A percentile compares a stretch with the other conserved stretches of the same genome.
phyloP scores from a whole-genome alignment of 2,113 vertebrate genomes.

The Bungarus multicinctus region DNA sequence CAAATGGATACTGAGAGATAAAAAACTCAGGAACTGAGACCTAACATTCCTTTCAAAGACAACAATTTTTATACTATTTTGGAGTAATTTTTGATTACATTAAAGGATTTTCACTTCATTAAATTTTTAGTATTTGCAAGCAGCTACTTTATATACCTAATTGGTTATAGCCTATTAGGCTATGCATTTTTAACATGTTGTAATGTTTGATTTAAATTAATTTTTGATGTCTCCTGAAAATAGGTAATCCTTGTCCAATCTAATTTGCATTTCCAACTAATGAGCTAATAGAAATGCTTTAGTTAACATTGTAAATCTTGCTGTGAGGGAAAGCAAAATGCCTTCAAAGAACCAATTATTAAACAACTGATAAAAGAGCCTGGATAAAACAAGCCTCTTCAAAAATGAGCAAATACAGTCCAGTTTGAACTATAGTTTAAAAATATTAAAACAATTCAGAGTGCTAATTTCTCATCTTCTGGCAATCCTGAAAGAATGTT shows the following conservation, averaged over 20 bases:
- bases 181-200: neutral
- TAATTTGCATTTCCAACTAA: neutral
- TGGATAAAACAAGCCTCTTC: neutral
- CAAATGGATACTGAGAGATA: constrained; percentile 19
- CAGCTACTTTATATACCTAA: neutral
- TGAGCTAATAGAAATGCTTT: neutral
- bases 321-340: neutral
- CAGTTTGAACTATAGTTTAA: neutral
- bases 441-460: neutral
- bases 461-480: neutral
- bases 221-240: neutral
- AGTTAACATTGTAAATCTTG: neutral
- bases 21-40: neutral
- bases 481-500: neutral
- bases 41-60: neutral
- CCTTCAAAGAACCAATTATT: neutral
- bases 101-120: neutral
- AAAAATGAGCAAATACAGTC: neutral
- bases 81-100: neutral
- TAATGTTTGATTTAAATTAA: neutral
- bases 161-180: neutral
- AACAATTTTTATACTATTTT: neutral
- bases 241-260: neutral
- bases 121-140: neutral
- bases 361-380: neutral